Percentiles rank a stretch among this genome's conserved stretches.
phyloP scores from a whole-genome alignment of 2,888 invertebrate species.

The Hylaea fasciaria region DNA sequence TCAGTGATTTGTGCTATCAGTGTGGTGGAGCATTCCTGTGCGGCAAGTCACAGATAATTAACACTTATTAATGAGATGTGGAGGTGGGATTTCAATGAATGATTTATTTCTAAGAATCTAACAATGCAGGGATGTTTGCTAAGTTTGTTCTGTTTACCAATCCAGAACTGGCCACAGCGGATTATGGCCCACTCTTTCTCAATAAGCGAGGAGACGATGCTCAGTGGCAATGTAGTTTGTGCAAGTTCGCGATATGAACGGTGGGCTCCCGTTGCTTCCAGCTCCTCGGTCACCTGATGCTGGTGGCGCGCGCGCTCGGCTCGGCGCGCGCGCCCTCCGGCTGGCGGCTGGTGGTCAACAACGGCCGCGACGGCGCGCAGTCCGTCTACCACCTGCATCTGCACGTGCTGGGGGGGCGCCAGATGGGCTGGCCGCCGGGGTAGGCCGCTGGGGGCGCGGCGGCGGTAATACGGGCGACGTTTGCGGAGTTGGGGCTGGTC shows the following conservation, averaged over 20 bases:
- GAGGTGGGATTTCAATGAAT: background rate
- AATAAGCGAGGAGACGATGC: too few species aligned
- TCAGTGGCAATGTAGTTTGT: too few species aligned
- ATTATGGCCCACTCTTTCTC: too few species aligned
- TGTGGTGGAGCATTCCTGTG: constrained; percentile 27
- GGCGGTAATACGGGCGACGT: too few species aligned
- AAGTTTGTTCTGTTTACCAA: too few species aligned
- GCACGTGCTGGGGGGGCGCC: constrained; percentile 92
- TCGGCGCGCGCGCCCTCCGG: constrained; percentile 87
- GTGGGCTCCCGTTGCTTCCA: constrained; percentile 55
- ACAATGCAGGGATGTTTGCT: too few species aligned
- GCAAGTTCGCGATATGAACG: too few species aligned
- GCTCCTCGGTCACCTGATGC: constrained; percentile 89
- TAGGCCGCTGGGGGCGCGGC: constrained; percentile 58
- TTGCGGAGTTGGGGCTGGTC: too few species aligned
- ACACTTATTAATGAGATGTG: background rate
- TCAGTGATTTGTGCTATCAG: constrained; percentile 22
- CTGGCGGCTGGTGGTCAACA: constrained; percentile 91
- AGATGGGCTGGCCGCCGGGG: constrained; percentile 90
- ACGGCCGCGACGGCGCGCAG: constrained; percentile 92
- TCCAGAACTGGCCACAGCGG: too few species aligned
- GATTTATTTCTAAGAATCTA: too few species aligned
- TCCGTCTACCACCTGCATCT: constrained; percentile 93
- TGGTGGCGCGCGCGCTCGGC: constrained; percentile 88
- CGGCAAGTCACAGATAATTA: constrained; percentile 17